Percentiles rank a stretch among this genome's conserved stretches.
phyloP scores from a whole-genome alignment of 37 sponge, comb jelly and placozoan genomes.

The Cliona cf. orientalis region DNA sequence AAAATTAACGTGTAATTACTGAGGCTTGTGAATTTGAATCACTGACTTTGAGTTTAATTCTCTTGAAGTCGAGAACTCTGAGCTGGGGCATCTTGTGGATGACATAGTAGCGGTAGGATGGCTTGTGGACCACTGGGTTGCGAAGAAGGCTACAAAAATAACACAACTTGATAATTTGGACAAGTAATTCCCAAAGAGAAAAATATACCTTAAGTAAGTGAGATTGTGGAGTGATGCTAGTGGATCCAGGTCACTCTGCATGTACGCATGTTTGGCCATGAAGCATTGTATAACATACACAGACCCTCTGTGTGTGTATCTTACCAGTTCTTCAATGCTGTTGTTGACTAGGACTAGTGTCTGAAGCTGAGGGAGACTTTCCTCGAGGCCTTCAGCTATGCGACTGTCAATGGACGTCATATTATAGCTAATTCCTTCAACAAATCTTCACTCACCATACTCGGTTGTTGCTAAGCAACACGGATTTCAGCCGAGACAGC shows the following conservation, averaged over 20 bases:
- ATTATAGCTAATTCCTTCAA: slow-evolving; percentile 1
- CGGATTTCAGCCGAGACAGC: slow-evolving; percentile 78
- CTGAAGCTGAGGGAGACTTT: slow-evolving; percentile 74
- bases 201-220: slow-evolving; percentile 60
- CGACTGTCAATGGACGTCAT: slow-evolving; percentile 53
- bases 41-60: slow-evolving; percentile 82
- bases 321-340: slow-evolving; percentile 84
- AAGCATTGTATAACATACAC: neutral
- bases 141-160: slow-evolving; percentile 69
- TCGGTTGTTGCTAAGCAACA: slow-evolving; percentile 91
- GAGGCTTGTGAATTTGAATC: neutral
- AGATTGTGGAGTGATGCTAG: slow-evolving; percentile 64
- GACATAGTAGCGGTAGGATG: slow-evolving; percentile 81
- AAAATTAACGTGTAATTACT: neutral
- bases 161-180: neutral
- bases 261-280: too few species aligned
- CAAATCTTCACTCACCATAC: slow-evolving; percentile 69
- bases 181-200: slow-evolving; percentile 6
- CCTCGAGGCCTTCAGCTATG: slow-evolving; percentile 77
- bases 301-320: neutral
- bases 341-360: slow-evolving; percentile 89
- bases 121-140: slow-evolving; percentile 90
- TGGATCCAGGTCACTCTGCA: slow-evolving; percentile 78
- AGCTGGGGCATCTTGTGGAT: slow-evolving; percentile 86
- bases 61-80: slow-evolving; percentile 89